Percentiles rank a stretch among this genome's conserved stretches.
phyloP scores from a whole-genome alignment of 2,797 vertebrate genomes.

The Graptemys geographica region DNA sequence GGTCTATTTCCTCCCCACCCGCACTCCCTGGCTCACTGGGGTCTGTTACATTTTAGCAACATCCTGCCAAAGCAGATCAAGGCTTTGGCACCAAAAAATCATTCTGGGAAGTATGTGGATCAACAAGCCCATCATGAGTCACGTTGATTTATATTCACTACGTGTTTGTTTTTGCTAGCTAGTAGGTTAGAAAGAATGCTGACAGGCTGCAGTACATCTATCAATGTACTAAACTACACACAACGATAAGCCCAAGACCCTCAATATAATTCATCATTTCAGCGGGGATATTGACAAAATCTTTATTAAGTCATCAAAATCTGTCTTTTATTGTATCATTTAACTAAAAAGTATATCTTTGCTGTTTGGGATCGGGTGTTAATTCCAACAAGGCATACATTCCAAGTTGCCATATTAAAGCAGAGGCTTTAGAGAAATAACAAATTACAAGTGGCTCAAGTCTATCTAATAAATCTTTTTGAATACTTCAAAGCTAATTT shows the following conservation, averaged over 20 bases:
- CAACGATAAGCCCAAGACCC: not conserved
- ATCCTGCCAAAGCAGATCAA: conserved; percentile 2
- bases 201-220: not conserved
- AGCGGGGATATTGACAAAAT: not conserved
- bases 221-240: not conserved
- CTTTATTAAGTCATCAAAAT: conserved; percentile 4
- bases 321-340: not conserved
- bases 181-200: not conserved
- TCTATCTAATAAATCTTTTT: conserved; percentile 9
- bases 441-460: not conserved
- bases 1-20: not conserved
- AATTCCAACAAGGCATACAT: not conserved
- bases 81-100: conserved; percentile 1
- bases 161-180: conserved; percentile 19
- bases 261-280: conserved; percentile 21
- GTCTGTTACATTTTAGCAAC: not conserved
- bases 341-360: not conserved
- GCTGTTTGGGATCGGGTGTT: not conserved
- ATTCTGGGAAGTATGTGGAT: not conserved
- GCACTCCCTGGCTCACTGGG: not conserved
- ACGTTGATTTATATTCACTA: not conserved
- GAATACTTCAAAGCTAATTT: not conserved
- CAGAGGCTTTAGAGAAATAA: not conserved
- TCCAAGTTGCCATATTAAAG: not conserved
- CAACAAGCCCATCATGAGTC: conserved; percentile 21